Conservation (phyloP, 2,888 invertebrate genomes). For the Ectropis crepuscularia region DNA sequence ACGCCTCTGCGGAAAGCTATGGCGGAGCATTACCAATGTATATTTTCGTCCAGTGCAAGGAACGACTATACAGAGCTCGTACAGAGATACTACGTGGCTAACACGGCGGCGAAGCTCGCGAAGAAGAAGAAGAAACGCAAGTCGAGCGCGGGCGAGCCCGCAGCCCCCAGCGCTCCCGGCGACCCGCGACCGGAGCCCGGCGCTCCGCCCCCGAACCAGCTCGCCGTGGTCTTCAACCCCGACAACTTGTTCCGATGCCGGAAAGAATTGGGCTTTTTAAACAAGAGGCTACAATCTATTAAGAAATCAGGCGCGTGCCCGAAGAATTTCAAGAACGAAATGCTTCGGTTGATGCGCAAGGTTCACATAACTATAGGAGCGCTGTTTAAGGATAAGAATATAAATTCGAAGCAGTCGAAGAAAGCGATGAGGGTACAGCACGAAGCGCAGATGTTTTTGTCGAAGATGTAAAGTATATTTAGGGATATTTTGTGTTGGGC, state of each 20-base stretch:
- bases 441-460: conserved; percentile 67
- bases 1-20: conserved; percentile 75
- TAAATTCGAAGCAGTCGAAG: conserved; percentile 59
- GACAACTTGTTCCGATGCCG: conserved; percentile 31
- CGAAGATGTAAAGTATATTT: conserved; percentile 61
- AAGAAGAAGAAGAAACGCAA: conserved; percentile 54
- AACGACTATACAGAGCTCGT: conserved; percentile 70
- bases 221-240: conserved; percentile 16
- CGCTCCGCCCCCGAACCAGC: not conserved
- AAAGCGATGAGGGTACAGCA: conserved; percentile 64
- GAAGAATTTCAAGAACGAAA: not conserved
- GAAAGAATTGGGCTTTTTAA: conserved; percentile 55
- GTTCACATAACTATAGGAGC: conserved; percentile 31
- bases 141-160: conserved; percentile 40
- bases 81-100: conserved; percentile 56
- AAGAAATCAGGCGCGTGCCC: conserved; percentile 47
- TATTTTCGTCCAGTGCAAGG: conserved; percentile 77
- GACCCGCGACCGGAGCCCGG: not conserved
- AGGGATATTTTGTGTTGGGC: conserved; percentile 52
- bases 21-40: conserved; percentile 76
- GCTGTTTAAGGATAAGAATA: conserved; percentile 44
- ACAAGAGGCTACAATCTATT: conserved; percentile 50
- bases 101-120: conserved; percentile 34
- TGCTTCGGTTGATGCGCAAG: conserved; percentile 7
- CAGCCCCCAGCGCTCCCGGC: not conserved